Evolutionary conservation across 2,113 vertebrate species (phyloP), one percentile per base, ranked within the genome.

Genomic region (Lethenteron reissneri): DNA sequence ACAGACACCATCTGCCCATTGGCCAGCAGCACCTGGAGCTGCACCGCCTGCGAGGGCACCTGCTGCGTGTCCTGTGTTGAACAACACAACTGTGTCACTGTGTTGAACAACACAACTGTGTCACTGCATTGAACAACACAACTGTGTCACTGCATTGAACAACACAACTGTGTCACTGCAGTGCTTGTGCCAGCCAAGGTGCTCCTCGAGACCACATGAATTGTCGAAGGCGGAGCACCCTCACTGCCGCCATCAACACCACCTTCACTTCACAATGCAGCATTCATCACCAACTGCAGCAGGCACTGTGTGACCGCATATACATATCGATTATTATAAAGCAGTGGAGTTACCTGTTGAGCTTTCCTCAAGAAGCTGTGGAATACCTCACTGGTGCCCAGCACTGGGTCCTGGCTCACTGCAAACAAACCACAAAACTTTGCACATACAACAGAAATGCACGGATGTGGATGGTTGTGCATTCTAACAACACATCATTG

Each of bases 331-430:
- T 41, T 41, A 41, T 41, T 41, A 41, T 41, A 41, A 68, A 11
- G n/a, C 64, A 68, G 9, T 68, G 64, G 41, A 69, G 75, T 74
- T 68, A 99, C 94, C 89, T 99, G 94, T 78, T 99, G 94, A 56
- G 94, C 90, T 79, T 86, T 89, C 75, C 92, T 86, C 74, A 99
- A 78, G 76, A 99, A 99, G 79, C 90, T 90, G 80, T 99, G 96
- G 81, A 99, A 99, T 76, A 84, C 81, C 77, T 96, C 91, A 1
- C 90, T 94, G 79, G 84, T 77, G 76, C 94, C 94, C 64, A 99
- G 86, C 13, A 82, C 76, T 0, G 87, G 87, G 78, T 99, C 92
- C 81, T 97, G 94, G 57, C 92, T 86, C 74, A 99, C 92, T 99
- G 79, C 7, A 41, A 68, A 74, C n/a, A 72, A 2, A 1, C 70